These are phyloP conservation scores for Oncorhynchus masou DNA, from an alignment of 2,113 vertebrate species.

Conservation along the genomic window DNA sequence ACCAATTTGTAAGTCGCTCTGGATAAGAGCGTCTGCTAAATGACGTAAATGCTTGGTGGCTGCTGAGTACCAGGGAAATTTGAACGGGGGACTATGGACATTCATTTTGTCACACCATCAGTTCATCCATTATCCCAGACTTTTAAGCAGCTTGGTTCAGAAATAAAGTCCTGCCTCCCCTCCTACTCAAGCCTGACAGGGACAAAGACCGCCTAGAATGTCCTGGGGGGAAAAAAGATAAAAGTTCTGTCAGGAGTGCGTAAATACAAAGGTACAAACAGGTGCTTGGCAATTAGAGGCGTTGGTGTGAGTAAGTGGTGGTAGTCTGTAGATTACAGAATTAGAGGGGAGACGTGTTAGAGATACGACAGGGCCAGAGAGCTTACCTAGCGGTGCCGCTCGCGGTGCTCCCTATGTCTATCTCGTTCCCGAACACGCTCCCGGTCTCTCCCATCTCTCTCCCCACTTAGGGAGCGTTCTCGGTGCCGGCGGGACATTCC, in stretches of 20 bases:
- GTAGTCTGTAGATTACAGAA: not conserved
- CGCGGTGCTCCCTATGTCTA: conserved; percentile 63
- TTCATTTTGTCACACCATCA: conserved; percentile 30
- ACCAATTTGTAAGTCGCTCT: no score
- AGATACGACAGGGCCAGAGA: not conserved
- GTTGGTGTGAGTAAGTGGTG: not conserved
- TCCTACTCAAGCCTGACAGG: not conserved
- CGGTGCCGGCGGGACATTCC: conserved; percentile 58
- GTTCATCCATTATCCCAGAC: conserved; percentile 20
- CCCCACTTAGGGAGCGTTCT: conserved; percentile 63
- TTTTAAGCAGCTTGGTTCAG: conserved; percentile 37
- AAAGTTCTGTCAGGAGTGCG: not conserved
- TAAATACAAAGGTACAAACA: not conserved
- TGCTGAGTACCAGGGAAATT: not conserved
- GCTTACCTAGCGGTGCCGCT: conserved; percentile 65
- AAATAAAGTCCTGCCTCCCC: conserved; percentile 42
- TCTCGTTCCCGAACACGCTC: conserved; percentile 54
- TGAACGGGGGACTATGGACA: conserved; percentile 4
- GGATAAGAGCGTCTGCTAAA: no score
- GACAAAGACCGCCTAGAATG: not conserved
- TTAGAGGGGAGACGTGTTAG: not conserved
- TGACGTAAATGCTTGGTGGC: not conserved
- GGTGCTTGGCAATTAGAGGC: not conserved
- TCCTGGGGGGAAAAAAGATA: not conserved
- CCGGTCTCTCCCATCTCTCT: conserved; percentile 46